Conservation (phyloP, 2,888 invertebrate genomes). For the Drosophila multiciliata region DNA sequence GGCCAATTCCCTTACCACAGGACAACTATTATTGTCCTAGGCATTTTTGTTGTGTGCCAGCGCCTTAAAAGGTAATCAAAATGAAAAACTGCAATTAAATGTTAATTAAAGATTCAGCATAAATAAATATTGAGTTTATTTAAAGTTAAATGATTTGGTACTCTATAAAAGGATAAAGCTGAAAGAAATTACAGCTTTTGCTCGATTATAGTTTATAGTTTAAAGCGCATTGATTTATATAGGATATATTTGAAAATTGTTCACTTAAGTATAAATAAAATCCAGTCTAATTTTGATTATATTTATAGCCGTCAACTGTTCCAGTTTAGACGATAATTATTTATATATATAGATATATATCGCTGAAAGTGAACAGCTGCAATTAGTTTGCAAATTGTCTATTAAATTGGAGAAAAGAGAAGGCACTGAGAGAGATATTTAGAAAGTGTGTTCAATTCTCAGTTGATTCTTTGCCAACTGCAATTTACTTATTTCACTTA, state of each 20-base stretch:
- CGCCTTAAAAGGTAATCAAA: conserved; percentile 1
- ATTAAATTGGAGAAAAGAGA: neutral
- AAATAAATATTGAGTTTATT: neutral
- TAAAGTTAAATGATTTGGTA: neutral
- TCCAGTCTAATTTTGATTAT: neutral
- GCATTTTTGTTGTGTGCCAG: neutral
- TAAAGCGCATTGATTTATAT: neutral
- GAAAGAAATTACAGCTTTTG: neutral
- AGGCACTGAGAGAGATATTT: neutral
- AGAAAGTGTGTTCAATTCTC: neutral
- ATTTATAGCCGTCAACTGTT: neutral
- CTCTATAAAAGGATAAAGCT: neutral
- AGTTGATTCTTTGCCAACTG: conserved; percentile 15
- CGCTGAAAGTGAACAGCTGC: conserved; percentile 14
- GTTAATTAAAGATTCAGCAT: neutral
- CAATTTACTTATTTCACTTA: neutral
- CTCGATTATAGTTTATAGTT: neutral
- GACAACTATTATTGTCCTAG: neutral
- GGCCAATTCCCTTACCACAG: neutral
- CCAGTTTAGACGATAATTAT: neutral
- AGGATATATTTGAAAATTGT: neutral
- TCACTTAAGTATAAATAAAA: neutral
- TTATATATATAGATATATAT: neutral
- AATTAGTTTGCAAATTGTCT: neutral
- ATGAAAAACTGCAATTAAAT: neutral